Evolutionary conservation across 2,888 invertebrate genomes (phyloP), one percentile per base, ranked within the genome.

Genomic region (Merodon equestris): DNA sequence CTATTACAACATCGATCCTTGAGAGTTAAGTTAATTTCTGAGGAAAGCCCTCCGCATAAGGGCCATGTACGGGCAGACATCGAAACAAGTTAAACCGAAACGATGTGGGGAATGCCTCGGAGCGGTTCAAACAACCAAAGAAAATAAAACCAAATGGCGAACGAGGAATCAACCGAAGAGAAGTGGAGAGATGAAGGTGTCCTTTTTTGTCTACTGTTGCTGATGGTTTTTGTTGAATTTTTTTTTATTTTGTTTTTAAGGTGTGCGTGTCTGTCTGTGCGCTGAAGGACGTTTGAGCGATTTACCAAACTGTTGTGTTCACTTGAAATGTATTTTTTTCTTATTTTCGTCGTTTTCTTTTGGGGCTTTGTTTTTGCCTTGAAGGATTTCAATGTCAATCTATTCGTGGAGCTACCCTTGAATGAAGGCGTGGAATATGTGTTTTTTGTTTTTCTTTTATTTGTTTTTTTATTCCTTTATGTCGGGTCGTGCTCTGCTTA

Each of bases 241-340:
- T 51, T 14, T 14, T 40, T 58, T 15, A 12, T 51, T 14, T 42
- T 18, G 13, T 10, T 50, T 34, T 44, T 53, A 18, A 34, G 40
- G 61, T 54, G 67, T 57, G 73, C 70, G 77, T 77, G 77, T 53
- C 54, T 77, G 61, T 57, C 57, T 53, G 36, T 13, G n/a, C 19
- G 48, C 63, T 73, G 77, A 77, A 73, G 77, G 77, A 77, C 77
- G 67, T 77, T 77, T 73, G 50, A 73, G 67, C 73, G 67, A 73
- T 77, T 77, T 61, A 72, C 66, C 34, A 72, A 77, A 72, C 63
- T 54, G 57, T 63, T 66, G 64, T 71, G 64, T 76, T 63, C 51
- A 34, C 53, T 64, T 68, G 27, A 27, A 27, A n/a, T n/a, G 27
- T 27, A 2, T 27, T 27, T 2, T 27, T 27, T 2, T 27, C 7